phyloP scores from a whole-genome alignment of 1,140 invertebrate species.

The Drosophila santomea region DNA sequence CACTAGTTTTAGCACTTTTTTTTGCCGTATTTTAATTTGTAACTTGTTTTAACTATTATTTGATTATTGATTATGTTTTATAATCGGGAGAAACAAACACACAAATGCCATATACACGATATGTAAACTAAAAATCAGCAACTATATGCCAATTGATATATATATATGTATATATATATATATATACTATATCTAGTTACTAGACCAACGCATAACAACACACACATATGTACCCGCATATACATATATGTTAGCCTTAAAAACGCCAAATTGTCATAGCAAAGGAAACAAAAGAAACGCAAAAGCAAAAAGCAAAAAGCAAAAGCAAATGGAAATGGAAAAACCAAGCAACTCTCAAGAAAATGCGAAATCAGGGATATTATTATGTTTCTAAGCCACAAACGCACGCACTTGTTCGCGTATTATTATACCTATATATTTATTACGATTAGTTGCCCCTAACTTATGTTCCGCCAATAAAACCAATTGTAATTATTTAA shows the following conservation, averaged over 20 bases:
- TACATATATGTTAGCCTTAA: constrained; percentile 45
- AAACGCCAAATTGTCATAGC: constrained; percentile 71
- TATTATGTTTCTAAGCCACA: constrained; percentile 37
- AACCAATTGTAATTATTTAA: constrained; percentile 58
- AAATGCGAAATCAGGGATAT: constrained; percentile 71
- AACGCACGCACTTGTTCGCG: neutral
- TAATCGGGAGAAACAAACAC: constrained; percentile 12
- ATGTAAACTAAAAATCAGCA: constrained; percentile 58
- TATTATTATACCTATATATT: constrained; percentile 44
- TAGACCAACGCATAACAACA: constrained; percentile 18
- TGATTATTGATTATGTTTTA: constrained; percentile 32
- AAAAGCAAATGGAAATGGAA: constrained; percentile 3
- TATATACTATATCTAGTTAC: constrained; percentile 43
- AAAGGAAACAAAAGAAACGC: constrained; percentile 11
- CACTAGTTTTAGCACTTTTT: constrained; percentile 17
- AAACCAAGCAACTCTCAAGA: neutral
- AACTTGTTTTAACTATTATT: constrained; percentile 44
- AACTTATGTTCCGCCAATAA: constrained; percentile 55
- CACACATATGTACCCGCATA: constrained; percentile 30
- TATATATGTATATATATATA: constrained; percentile 63
- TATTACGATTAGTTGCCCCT: constrained; percentile 55
- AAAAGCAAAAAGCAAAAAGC: too few species aligned
- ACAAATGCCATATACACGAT: constrained; percentile 73
- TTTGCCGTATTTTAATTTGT: constrained; percentile 21
- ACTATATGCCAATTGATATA: constrained; percentile 71